Conservation (phyloP, 2,797 vertebrate species). For the Hirundo rustica region DNA sequence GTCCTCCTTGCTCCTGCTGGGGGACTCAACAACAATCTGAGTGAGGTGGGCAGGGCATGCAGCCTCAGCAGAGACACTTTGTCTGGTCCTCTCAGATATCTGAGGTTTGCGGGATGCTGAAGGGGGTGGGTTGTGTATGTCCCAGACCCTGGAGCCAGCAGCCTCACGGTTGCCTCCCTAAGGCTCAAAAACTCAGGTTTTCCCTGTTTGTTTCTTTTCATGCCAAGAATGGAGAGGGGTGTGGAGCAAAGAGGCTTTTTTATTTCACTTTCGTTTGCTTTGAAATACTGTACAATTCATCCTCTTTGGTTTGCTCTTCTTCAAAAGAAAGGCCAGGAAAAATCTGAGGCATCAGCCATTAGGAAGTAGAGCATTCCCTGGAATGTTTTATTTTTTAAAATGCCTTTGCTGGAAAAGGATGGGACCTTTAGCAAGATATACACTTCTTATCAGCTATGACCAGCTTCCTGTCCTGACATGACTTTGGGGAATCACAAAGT, state of each 20-base stretch:
- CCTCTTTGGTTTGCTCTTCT: neutral
- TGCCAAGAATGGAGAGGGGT: neutral
- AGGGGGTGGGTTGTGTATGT: fast-evolving
- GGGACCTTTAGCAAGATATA: neutral
- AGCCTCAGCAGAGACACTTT: neutral
- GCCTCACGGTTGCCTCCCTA: neutral
- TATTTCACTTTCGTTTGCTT: neutral
- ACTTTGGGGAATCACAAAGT: fast-evolving
- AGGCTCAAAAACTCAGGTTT: neutral
- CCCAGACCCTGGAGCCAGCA: neutral
- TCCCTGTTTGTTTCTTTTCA: neutral
- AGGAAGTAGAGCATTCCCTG: neutral
- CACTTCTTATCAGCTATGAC: neutral
- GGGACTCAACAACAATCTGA: no score
- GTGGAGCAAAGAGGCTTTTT: neutral
- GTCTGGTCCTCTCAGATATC: neutral
- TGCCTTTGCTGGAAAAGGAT: neutral
- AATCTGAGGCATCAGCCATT: neutral
- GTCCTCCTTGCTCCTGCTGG: neutral
- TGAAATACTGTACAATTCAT: neutral
- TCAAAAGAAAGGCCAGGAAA: neutral
- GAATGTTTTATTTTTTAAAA: neutral
- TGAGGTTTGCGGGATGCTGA: neutral
- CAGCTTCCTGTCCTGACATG: fast-evolving
- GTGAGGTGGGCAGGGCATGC: neutral